Percentiles rank a stretch among this genome's conserved stretches.
Evolutionary conservation across 2,113 vertebrate species (phyloP).

Genomic region (Arizona elegans): DNA sequence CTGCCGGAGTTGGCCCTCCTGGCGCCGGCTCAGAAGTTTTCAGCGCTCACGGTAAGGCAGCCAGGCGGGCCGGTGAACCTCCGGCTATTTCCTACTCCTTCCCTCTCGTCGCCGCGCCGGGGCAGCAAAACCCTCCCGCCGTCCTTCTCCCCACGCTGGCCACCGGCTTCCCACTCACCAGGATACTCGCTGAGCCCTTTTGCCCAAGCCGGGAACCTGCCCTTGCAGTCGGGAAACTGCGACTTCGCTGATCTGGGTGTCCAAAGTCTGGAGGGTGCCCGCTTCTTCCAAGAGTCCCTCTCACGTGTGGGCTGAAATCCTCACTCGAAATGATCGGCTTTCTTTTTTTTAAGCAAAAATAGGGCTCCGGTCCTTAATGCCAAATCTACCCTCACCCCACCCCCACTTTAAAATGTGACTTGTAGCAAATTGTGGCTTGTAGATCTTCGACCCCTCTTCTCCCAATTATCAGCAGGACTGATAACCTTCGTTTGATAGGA

Average conservation of each 20-base stretch:
- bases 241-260: background rate
- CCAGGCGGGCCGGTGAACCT: background rate
- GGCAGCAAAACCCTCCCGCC: background rate
- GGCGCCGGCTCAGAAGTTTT: constrained; percentile 70
- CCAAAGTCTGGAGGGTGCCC: background rate
- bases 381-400: too few species aligned
- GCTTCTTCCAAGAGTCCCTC: background rate
- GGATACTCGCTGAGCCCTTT: too few species aligned
- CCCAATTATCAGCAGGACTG: background rate
- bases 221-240: background rate
- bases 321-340: background rate
- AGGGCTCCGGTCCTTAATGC: background rate
- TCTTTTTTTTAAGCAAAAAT: background rate
- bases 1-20: constrained; percentile 56
- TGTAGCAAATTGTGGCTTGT: background rate
- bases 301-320: background rate
- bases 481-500: background rate
- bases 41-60: constrained; percentile 72
- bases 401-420: background rate
- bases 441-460: background rate
- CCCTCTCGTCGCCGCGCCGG: background rate
- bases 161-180: background rate
- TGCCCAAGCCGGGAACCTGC: background rate
- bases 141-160: background rate
- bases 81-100: too few species aligned